Evolutionary conservation across 2,113 vertebrate genomes (phyloP).

Genomic region (Thalassarche chlororhynchos): DNA sequence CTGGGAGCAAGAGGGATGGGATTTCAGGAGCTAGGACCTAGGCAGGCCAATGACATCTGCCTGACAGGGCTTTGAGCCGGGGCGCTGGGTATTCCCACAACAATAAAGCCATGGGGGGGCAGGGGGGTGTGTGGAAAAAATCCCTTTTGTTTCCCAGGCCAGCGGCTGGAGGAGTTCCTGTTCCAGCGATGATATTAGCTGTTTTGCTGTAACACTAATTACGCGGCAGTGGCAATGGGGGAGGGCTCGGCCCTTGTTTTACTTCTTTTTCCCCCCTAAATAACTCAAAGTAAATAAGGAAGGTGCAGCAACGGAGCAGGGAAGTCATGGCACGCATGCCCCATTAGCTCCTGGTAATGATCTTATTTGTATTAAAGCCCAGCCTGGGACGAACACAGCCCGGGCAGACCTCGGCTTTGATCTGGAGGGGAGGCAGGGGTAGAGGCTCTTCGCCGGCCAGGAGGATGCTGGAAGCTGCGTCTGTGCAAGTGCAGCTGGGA

Average conservation of each 20-base stretch:
- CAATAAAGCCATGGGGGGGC: not conserved
- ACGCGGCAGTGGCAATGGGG: not conserved
- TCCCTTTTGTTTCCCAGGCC: constrained; percentile 32
- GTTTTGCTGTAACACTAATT: not conserved
- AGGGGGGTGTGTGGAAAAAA: not conserved
- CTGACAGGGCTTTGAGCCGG: not conserved
- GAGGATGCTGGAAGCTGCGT: not conserved
- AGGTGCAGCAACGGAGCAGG: not conserved
- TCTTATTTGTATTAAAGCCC: not conserved
- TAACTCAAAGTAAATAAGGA: not conserved
- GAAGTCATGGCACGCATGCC: not conserved
- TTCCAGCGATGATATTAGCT: not conserved
- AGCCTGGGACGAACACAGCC: not conserved
- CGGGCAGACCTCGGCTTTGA: not conserved
- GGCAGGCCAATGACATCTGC: not conserved
- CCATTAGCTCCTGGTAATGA: not conserved
- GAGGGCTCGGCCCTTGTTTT: not conserved
- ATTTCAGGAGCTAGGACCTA: not conserved
- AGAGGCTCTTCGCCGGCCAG: accelerated
- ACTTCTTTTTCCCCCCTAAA: not conserved
- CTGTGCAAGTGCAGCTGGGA: not conserved
- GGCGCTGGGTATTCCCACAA: not conserved
- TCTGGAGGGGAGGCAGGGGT: not conserved
- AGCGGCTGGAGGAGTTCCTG: constrained; percentile 2
- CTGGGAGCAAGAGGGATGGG: not conserved